Evolutionary conservation across 2,113 vertebrate genomes (phyloP).

Genomic region (Phyllostomus discolor): DNA sequence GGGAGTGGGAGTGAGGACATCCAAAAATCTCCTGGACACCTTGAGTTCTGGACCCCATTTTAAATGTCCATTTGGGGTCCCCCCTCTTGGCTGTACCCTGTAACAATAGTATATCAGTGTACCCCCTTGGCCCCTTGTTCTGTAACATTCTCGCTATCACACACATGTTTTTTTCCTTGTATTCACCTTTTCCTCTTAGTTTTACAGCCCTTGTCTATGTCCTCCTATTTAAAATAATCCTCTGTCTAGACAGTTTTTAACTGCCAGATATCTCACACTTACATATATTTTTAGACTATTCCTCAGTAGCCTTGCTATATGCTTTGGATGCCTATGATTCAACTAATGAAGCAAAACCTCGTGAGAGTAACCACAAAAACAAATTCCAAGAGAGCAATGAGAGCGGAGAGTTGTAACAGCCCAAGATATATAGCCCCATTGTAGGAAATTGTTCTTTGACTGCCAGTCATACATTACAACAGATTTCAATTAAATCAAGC

Average conservation of each 20-base stretch:
- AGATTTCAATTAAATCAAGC: slow-evolving; percentile 63
- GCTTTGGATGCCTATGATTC: not conserved
- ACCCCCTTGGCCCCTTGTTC: too few species aligned
- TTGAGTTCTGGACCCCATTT: too few species aligned
- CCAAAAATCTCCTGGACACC: too few species aligned
- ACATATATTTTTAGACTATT: not conserved
- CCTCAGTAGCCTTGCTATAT: not conserved
- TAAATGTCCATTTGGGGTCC: too few species aligned
- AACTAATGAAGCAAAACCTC: not conserved
- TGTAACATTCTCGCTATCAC: not conserved
- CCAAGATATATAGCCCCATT: not conserved
- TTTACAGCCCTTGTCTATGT: not conserved
- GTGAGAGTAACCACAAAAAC: not conserved
- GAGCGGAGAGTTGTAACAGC: not conserved
- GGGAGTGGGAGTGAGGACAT: too few species aligned
- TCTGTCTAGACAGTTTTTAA: not conserved
- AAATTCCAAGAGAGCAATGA: not conserved
- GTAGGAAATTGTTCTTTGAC: slow-evolving; percentile 36
- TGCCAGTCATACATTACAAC: slow-evolving; percentile 53
- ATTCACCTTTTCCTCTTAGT: not conserved
- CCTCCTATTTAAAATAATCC: not conserved
- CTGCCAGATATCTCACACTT: not conserved
- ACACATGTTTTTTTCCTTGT: not conserved
- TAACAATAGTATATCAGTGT: too few species aligned
- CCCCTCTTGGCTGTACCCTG: too few species aligned